These are phyloP conservation scores for Drosophila rhopaloa DNA, from an alignment of 1,140 invertebrate species.

Conservation along the genomic window DNA sequence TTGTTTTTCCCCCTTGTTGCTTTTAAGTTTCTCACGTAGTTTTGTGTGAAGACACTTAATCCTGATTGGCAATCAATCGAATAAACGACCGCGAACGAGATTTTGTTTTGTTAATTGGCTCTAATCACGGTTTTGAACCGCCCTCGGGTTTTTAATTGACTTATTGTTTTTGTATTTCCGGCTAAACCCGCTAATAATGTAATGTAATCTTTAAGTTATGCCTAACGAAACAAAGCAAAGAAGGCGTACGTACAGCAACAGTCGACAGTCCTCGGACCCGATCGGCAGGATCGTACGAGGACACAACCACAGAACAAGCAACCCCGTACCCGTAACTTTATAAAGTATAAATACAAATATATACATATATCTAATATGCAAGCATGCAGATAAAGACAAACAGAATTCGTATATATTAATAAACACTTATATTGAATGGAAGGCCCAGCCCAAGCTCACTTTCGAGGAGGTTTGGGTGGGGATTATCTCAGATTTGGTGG, in stretches of 20 bases:
- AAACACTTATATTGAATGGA: conserved; percentile 45
- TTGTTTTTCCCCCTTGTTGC: conserved; percentile 13
- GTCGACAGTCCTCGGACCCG: conserved; percentile 26
- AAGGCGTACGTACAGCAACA: conserved; percentile 17
- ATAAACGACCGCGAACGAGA: conserved; percentile 25
- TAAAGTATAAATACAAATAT: conserved; percentile 52
- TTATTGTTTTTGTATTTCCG: conserved; percentile 28
- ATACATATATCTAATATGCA: conserved; percentile 61
- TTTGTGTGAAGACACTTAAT: conserved; percentile 11
- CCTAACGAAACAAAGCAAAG: conserved; percentile 41
- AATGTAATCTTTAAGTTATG: conserved; percentile 49
- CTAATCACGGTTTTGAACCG: background rate
- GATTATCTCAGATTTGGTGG: background rate
- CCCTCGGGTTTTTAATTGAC: conserved; percentile 1
- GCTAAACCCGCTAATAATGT: conserved; percentile 24
- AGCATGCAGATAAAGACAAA: conserved; percentile 59
- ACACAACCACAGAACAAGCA: conserved; percentile 19
- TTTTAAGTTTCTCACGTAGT: conserved; percentile 7
- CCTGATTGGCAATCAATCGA: conserved; percentile 36
- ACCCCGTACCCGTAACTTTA: conserved; percentile 36
- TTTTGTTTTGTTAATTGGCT: conserved; percentile 27
- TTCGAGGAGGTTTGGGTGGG: background rate
- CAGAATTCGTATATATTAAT: conserved; percentile 59
- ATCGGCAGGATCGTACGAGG: conserved; percentile 13
- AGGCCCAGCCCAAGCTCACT: background rate